Base-by-base conservation (phyloP, 2,113 vertebrate species). In the Jacana jacana region DNA sequence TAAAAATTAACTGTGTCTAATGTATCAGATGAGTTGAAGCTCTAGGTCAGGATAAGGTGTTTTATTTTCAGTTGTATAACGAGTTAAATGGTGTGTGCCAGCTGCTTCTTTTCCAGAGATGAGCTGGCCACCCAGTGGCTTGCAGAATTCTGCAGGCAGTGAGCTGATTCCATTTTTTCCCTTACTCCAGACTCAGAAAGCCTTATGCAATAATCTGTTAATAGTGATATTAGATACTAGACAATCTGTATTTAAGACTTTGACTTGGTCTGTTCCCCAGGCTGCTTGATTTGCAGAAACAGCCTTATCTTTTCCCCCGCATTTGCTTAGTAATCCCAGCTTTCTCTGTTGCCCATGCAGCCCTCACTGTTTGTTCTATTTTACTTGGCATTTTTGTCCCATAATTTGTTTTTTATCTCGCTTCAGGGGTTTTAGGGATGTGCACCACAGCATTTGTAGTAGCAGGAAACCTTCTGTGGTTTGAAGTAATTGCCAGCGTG, bases 401-500 rank as follows among this genome's bases (percentile, higher is more conserved):
- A 78, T 19, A 0, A 31, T 91, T 79, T 54, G 52, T 1, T 46
- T 70, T 64, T 88, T 75, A 22, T 44, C 80, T 35, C 79, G 49
- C 57, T 75, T 30, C 63, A 44, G 23, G 39, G 39, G 60, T 58
- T 64, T 48, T 7, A 30, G 64, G 64, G 78, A 48, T 76, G 78
- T 58, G 40, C 42, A n/a, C 48, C 19, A 6, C 90, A 69, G 55
- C 22, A 10, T 42, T 76, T 68, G 37, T 22, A 72, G 76, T 37
- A 71, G 89, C 52, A 22, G 33, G 40, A 44, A 89, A 48, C 81
- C 54, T 39, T 18, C 42, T 60, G 94, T 44, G 95, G 91, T 93
- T 96, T 79, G 68, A 82, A 90, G 66, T 40, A 30, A 42, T 57
- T 82, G 97, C 96, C 93, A 96, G 0, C 80, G 85, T 97, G 95